Evolutionary conservation across 2,113 vertebrate species (phyloP).

Genomic region (Gallinago paraguaiae): DNA sequence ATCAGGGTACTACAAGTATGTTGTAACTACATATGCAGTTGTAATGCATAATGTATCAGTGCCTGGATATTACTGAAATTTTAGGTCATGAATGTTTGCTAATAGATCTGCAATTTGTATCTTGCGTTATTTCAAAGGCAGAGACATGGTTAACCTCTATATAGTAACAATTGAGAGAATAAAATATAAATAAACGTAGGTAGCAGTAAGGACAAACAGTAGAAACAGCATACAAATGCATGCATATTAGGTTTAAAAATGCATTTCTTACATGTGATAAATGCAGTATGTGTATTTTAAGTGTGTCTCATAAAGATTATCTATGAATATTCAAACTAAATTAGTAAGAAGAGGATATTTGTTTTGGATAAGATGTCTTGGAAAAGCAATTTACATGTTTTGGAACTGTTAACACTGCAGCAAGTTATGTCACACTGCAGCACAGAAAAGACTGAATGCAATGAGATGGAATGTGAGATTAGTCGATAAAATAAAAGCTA

Average conservation of each 20-base stretch:
- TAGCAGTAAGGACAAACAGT: not conserved
- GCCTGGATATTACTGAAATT: not conserved
- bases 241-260: not conserved
- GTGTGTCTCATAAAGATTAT: slow-evolving; percentile 26
- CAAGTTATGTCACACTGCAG: slow-evolving; percentile 12
- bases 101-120: not conserved
- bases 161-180: not conserved
- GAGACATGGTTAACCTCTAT: not conserved
- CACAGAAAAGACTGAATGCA: not conserved
- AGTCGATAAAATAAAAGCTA: not conserved
- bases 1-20: not conserved
- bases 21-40: not conserved
- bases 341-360: slow-evolving; percentile 40
- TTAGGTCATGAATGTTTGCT: not conserved
- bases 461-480: slow-evolving; percentile 23
- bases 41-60: not conserved
- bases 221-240: not conserved
- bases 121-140: not conserved
- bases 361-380: slow-evolving; percentile 26
- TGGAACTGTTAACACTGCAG: slow-evolving; percentile 27
- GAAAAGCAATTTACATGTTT: not conserved
- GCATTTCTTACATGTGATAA: not conserved
- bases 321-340: slow-evolving; percentile 29
- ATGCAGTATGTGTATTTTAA: not conserved
- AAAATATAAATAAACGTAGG: not conserved